Evolutionary conservation across 2,888 invertebrate genomes (phyloP).

Genomic region (Stenotaenia linearis): DNA sequence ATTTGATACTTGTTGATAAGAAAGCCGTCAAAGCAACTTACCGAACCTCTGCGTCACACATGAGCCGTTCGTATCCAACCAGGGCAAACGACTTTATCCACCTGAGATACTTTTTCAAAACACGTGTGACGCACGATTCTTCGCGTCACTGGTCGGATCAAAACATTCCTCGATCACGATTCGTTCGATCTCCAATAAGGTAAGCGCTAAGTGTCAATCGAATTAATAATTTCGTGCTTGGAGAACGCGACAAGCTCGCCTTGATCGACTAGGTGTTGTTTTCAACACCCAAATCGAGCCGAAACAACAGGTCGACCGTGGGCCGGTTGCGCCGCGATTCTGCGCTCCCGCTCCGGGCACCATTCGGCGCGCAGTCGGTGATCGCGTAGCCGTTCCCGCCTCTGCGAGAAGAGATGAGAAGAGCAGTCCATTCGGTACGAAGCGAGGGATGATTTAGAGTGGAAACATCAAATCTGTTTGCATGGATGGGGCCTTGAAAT

Average conservation of each 20-base stretch:
- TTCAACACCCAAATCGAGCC: neutral
- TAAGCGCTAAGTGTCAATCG: neutral
- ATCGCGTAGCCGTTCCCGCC: neutral
- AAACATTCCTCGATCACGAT: neutral
- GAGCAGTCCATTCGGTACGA: neutral
- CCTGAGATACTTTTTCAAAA: neutral
- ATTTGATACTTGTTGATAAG: neutral
- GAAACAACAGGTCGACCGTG: conserved; percentile 8
- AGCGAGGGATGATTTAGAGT: neutral
- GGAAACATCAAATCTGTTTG: neutral
- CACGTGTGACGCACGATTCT: conserved; percentile 7
- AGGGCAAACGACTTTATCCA: conserved; percentile 7
- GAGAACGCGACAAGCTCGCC: neutral
- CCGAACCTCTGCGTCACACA: neutral
- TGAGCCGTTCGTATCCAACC: neutral
- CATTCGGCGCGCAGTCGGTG: neutral
- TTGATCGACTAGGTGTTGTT: neutral
- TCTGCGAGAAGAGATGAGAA: conserved; percentile 6
- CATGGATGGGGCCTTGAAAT: conserved; percentile 20
- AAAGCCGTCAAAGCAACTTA: neutral
- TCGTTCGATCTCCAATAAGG: neutral
- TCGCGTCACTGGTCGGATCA: neutral
- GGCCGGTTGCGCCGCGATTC: neutral
- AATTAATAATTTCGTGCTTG: too few relatives aligned
- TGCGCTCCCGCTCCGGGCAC: conserved; percentile 7